These are phyloP conservation scores for Champsocephalus esox DNA, from an alignment of 2,797 vertebrate genomes.

Conservation along the genomic window DNA sequence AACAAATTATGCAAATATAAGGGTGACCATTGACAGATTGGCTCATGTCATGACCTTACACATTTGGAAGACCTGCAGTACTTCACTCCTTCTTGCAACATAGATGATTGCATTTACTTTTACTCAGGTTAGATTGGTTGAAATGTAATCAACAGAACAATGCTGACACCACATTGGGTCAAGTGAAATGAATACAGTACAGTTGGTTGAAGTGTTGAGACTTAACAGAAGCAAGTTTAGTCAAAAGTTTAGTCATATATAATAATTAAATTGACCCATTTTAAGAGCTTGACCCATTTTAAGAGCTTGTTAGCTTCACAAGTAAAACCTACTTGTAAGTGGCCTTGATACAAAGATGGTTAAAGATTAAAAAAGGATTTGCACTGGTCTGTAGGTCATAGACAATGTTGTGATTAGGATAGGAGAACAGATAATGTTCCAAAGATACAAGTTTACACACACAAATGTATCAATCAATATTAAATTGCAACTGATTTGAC, in stretches of 20 bases:
- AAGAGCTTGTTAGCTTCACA: not conserved
- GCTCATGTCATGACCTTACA: not conserved
- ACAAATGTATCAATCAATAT: not conserved
- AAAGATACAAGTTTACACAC: not conserved
- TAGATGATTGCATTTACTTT: slow-evolving; percentile 13
- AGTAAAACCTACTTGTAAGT: not conserved
- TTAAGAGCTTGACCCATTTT: not conserved
- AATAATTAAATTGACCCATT: not conserved
- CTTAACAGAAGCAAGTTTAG: not conserved
- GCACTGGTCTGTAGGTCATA: slow-evolving; percentile 21
- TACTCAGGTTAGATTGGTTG: not conserved
- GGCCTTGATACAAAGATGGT: not conserved
- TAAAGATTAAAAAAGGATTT: slow-evolving; percentile 47
- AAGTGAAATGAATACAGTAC: not conserved
- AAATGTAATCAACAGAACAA: not conserved
- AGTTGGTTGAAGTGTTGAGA: not conserved
- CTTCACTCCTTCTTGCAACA: not conserved
- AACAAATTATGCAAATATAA: slow-evolving; percentile 4
- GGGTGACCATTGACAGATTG: not conserved
- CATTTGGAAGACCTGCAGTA: not conserved
- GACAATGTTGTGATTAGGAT: not conserved
- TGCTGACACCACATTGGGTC: not conserved
- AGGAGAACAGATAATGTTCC: not conserved
- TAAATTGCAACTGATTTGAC: not conserved
- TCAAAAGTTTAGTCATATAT: not conserved